phyloP scores from a whole-genome alignment of 2,113 vertebrate genomes.

The Uropsilus gracilis region DNA sequence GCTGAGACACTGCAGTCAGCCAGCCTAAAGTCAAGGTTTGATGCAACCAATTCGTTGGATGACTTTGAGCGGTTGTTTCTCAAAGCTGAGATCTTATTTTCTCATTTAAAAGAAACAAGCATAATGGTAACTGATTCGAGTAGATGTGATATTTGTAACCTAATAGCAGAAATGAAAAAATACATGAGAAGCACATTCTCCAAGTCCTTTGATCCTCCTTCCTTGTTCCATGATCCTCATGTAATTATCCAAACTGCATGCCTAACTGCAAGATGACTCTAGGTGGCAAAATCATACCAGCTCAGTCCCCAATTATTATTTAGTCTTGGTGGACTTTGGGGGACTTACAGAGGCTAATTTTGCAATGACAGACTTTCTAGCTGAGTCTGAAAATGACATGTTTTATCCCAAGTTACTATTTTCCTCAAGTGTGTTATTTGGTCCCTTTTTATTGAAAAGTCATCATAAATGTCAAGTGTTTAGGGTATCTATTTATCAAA shows the following conservation, averaged over 20 bases:
- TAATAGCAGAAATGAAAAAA: slow-evolving; percentile 8
- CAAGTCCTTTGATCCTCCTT: not conserved
- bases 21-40: not conserved
- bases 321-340: not conserved
- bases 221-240: not conserved
- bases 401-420: slow-evolving; percentile 42
- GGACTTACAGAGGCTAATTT: slow-evolving; percentile 9
- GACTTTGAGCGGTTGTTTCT: slow-evolving; percentile 1
- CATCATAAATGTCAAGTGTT: slow-evolving; percentile 51
- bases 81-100: slow-evolving; percentile 2
- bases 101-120: not conserved
- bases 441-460: not conserved
- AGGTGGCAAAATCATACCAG: not conserved
- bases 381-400: slow-evolving; percentile 38
- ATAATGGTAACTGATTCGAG: not conserved
- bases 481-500: slow-evolving; percentile 56
- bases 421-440: slow-evolving; percentile 45
- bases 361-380: slow-evolving; percentile 35
- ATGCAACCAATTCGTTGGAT: not conserved
- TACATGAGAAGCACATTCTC: not conserved
- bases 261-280: not conserved
- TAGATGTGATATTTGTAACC: not conserved
- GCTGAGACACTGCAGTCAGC: not conserved
- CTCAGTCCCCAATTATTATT: not conserved
- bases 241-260: not conserved